phyloP scores from a whole-genome alignment of 2,797 vertebrate species.

The Platyrinchus mystaceus region DNA sequence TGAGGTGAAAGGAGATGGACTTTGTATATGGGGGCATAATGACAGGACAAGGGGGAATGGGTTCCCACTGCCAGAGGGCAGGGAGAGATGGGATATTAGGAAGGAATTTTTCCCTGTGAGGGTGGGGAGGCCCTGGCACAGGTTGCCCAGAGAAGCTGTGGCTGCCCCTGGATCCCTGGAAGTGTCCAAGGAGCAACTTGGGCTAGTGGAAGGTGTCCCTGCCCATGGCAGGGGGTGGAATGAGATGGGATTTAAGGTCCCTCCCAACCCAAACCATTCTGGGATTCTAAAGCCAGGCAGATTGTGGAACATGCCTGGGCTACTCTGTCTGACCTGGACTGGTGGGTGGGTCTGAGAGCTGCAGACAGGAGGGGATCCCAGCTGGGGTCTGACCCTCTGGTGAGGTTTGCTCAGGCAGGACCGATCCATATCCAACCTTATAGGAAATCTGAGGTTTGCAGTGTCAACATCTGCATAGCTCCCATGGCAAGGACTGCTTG shows the following conservation, averaged over 20 bases:
- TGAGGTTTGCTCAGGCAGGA: not conserved
- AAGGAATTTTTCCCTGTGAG: not conserved
- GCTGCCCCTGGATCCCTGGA: too few relatives aligned
- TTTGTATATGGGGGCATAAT: not conserved
- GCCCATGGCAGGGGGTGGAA: not conserved
- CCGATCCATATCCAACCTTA: not conserved
- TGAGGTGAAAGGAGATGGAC: not conserved
- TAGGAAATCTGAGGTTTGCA: not conserved
- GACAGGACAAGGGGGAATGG: not conserved
- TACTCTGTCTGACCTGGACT: not conserved
- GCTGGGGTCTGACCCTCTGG: not conserved
- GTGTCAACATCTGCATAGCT: not conserved
- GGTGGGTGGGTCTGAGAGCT: not conserved
- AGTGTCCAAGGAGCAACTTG: not conserved
- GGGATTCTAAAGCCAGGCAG: not conserved
- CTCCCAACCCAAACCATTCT: not conserved
- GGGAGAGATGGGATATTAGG: fast-evolving
- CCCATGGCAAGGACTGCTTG: not conserved
- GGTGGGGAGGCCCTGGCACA: not conserved
- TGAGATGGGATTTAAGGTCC: too few relatives aligned
- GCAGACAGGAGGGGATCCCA: not conserved
- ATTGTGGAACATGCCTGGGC: not conserved
- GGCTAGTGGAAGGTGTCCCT: not conserved
- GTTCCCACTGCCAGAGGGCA: not conserved
- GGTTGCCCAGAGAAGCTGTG: too few relatives aligned